A percentile compares a stretch with the other conserved stretches of the same genome.
Conservation (phyloP, 2,888 invertebrate species). For the Amaurobius ferox region DNA sequence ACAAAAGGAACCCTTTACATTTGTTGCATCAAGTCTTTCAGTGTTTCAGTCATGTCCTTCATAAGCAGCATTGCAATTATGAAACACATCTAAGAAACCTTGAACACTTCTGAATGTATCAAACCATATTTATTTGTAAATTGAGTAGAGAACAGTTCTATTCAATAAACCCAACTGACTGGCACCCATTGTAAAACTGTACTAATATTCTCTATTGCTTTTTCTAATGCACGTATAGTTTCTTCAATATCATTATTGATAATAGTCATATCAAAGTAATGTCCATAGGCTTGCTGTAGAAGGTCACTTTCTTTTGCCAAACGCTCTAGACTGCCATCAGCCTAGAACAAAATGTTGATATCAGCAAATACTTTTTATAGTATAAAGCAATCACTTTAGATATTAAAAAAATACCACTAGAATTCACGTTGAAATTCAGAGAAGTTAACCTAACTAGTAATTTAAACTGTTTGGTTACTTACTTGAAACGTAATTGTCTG, state of each 20-base stretch:
- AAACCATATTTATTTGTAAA: not conserved
- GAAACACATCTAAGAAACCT: not conserved
- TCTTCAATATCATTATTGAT: slow-evolving; percentile 99
- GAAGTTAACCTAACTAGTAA: too few relatives aligned
- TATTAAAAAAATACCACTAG: too few relatives aligned
- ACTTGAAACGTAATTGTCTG: too few relatives aligned
- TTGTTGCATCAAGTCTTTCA: slow-evolving; percentile 12
- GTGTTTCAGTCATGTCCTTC: not conserved
- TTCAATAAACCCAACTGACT: slow-evolving; percentile 95
- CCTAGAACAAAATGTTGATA: slow-evolving; percentile 81
- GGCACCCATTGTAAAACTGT: slow-evolving; percentile 97
- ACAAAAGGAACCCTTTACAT: slow-evolving; percentile 14
- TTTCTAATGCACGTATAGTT: slow-evolving; percentile 94
- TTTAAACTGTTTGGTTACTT: too few relatives aligned
- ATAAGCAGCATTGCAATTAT: slow-evolving; percentile 20
- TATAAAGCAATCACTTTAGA: too few relatives aligned
- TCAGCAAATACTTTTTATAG: too few relatives aligned
- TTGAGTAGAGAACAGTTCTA: not conserved
- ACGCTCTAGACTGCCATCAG: slow-evolving; percentile 97
- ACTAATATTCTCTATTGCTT: slow-evolving; percentile 92
- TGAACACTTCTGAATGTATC: not conserved
- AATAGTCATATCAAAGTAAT: slow-evolving; percentile 98
- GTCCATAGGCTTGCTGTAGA: slow-evolving; percentile 97
- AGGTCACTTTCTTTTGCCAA: slow-evolving; percentile 97
- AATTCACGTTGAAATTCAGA: too few relatives aligned